Evolutionary conservation across 2,113 vertebrate species (phyloP).

Genomic region (Montifringilla adamsi): DNA sequence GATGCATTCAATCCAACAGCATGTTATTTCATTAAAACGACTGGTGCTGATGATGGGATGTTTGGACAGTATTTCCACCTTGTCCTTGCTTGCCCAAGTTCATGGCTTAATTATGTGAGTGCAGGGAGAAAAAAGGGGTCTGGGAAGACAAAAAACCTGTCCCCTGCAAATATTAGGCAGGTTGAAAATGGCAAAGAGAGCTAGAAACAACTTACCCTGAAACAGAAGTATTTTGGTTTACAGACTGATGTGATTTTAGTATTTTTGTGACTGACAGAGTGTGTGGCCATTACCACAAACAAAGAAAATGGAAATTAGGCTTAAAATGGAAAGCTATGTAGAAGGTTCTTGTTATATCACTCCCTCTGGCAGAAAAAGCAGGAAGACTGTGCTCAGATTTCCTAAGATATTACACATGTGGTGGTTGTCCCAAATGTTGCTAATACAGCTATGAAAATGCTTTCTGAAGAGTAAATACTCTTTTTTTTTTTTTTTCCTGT

Average conservation of each 20-base stretch:
- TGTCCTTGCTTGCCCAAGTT: not conserved
- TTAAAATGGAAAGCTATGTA: conserved; percentile 45
- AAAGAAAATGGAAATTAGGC: conserved; percentile 20
- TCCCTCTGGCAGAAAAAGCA: conserved; percentile 16
- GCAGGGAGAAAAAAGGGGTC: not conserved
- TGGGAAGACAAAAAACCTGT: not conserved
- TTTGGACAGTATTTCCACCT: not conserved
- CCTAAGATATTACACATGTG: conserved; percentile 23
- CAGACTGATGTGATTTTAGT: not conserved
- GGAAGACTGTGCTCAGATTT: conserved; percentile 30
- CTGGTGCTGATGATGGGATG: not conserved
- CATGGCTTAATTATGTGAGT: not conserved
- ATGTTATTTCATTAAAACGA: not conserved
- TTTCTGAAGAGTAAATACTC: not conserved
- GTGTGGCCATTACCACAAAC: conserved; percentile 9
- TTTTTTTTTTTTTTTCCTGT: not conserved
- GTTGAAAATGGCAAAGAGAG: not conserved
- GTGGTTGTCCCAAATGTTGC: not conserved
- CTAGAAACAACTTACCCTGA: not conserved
- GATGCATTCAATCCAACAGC: not conserved
- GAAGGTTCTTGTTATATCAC: conserved; percentile 25
- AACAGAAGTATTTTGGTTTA: not conserved
- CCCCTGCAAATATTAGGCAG: not conserved
- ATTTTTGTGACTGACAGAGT: not conserved
- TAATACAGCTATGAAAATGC: not conserved